Evolutionary conservation across 2,113 vertebrate species (phyloP).

Genomic region (Micronycteris hirsuta): DNA sequence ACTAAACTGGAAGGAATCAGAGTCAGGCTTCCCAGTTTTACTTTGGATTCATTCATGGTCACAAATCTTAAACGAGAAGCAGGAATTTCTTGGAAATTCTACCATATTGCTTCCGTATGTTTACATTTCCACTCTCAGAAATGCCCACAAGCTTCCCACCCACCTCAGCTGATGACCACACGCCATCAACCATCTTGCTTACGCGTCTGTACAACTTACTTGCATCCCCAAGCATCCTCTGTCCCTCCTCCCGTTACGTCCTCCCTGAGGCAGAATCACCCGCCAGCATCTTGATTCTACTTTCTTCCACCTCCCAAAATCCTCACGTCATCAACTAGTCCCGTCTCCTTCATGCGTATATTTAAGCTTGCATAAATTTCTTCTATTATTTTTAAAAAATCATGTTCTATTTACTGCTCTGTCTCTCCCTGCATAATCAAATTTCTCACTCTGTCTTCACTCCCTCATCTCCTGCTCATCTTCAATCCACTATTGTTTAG

Average conservation of each 20-base stretch:
- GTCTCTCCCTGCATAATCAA: background rate
- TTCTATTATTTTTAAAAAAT: background rate
- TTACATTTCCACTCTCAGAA: background rate
- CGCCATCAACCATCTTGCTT: background rate
- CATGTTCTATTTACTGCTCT: background rate
- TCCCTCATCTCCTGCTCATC: background rate
- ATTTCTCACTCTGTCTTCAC: background rate
- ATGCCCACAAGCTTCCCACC: background rate
- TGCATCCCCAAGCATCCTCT: background rate
- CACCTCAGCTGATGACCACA: background rate
- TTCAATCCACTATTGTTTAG: background rate
- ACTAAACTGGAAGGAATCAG: background rate
- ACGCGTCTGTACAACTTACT: accelerated
- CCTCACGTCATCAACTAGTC: background rate
- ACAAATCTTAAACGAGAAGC: background rate
- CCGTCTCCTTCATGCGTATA: background rate
- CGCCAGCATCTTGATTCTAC: background rate
- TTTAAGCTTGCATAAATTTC: background rate
- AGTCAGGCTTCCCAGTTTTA: background rate
- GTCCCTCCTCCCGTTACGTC: background rate
- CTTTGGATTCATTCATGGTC: background rate
- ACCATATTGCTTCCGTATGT: background rate
- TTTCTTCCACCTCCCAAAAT: background rate
- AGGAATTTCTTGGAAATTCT: background rate
- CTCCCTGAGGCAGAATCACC: background rate